phyloP scores from a whole-genome alignment of 1,140 invertebrate genomes.

The Doryteuthis pealeii region DNA sequence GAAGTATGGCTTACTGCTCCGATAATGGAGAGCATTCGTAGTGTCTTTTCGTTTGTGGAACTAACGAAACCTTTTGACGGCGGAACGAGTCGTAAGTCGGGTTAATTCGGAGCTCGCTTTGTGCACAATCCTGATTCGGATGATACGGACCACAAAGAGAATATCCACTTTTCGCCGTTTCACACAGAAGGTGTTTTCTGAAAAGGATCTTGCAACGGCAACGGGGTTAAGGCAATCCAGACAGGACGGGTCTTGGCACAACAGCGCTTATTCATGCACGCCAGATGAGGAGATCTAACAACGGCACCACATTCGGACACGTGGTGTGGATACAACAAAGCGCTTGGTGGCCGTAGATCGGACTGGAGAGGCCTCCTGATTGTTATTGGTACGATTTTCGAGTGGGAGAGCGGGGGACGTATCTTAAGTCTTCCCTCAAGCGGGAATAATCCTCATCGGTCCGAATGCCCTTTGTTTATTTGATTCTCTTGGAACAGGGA shows the following conservation, averaged over 20 bases:
- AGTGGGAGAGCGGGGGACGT: not conserved
- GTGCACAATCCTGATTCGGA: not conserved
- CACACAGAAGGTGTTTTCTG: not conserved
- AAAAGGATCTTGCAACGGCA: too few species aligned
- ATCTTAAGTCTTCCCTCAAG: not conserved
- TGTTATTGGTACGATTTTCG: constrained; percentile 26
- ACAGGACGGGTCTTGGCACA: not conserved
- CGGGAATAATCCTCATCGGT: not conserved
- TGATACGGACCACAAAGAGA: not conserved
- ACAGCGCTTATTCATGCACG: constrained; percentile 24
- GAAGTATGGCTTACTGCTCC: not conserved
- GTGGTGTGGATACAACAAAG: constrained; percentile 31
- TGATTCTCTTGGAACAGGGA: not conserved
- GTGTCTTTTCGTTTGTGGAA: not conserved
- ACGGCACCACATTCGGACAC: constrained; percentile 28
- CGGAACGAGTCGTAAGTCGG: not conserved
- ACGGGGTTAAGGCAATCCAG: not conserved
- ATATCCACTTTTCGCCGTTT: not conserved
- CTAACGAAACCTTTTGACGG: not conserved
- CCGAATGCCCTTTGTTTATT: not conserved
- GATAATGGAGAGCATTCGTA: not conserved
- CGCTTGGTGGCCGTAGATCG: constrained; percentile 29
- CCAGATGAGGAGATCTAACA: constrained; percentile 37
- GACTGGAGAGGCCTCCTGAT: constrained; percentile 34
- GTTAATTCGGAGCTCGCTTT: not conserved